These are phyloP conservation scores for Camponotus floridanus DNA, from an alignment of 1,140 invertebrate species.

Conservation along the genomic window DNA sequence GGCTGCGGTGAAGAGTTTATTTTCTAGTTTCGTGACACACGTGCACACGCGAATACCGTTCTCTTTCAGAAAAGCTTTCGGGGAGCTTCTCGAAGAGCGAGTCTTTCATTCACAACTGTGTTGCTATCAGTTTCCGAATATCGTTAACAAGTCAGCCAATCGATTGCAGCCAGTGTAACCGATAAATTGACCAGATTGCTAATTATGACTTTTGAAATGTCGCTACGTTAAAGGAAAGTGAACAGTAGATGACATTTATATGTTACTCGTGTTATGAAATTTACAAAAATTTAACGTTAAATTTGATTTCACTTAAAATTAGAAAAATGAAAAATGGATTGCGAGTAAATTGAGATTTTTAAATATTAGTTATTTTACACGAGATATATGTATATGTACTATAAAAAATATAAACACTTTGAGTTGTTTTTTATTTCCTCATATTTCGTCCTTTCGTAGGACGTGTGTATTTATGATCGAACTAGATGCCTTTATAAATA, in stretches of 20 bases:
- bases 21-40: slow-evolving; percentile 81
- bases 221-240: background rate
- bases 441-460: slow-evolving; percentile 2
- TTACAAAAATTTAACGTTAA: background rate
- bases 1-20: slow-evolving; percentile 73
- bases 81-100: background rate
- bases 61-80: slow-evolving; percentile 52
- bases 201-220: slow-evolving; percentile 38
- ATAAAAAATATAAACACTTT: background rate
- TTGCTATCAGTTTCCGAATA: slow-evolving; percentile 46
- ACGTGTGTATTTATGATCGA: slow-evolving; percentile 18
- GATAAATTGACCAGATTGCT: slow-evolving; percentile 26
- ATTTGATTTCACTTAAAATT: background rate
- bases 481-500: slow-evolving; percentile 17
- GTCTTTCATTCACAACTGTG: slow-evolving; percentile 43
- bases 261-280: background rate
- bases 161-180: slow-evolving; percentile 24
- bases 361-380: slow-evolving; percentile 1
- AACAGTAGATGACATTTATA: background rate
- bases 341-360: slow-evolving; percentile 13
- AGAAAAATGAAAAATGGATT: background rate
- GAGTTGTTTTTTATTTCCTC: slow-evolving; percentile 9
- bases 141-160: slow-evolving; percentile 39
- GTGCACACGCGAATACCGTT: slow-evolving; percentile 67
- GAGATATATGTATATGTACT: background rate